A percentile compares a stretch with the other conserved stretches of the same genome.
phyloP scores from a whole-genome alignment of 2,888 invertebrate genomes.

The Diarsia rubi region DNA sequence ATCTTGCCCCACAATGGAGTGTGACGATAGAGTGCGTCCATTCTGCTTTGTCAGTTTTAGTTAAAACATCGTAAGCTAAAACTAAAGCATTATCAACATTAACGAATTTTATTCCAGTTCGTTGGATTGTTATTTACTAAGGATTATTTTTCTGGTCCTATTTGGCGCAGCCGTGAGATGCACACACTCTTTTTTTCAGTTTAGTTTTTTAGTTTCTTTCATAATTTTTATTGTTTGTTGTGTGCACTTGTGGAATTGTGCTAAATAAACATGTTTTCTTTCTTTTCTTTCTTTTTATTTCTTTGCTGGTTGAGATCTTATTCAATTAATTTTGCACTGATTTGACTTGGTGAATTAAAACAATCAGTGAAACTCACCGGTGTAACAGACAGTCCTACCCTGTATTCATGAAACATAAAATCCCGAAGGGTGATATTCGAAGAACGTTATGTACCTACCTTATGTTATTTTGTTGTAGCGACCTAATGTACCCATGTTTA shows the following conservation, averaged over 20 bases:
- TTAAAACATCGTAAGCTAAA: neutral
- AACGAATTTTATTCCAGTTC: neutral
- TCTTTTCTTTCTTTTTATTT: no score
- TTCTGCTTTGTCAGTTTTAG: neutral
- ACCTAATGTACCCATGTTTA: slow-evolving; percentile 67
- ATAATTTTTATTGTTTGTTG: no score
- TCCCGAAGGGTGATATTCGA: slow-evolving; percentile 67
- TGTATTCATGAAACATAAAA: slow-evolving; percentile 65
- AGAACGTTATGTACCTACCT: slow-evolving; percentile 65
- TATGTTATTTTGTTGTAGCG: slow-evolving; percentile 69
- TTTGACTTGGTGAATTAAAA: neutral
- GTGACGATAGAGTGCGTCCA: neutral
- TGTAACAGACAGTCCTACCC: slow-evolving; percentile 41
- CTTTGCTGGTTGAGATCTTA: neutral
- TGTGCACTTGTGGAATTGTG: no score
- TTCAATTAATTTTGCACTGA: neutral
- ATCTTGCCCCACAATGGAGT: neutral
- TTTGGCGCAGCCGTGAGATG: no score
- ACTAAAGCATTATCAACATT: neutral
- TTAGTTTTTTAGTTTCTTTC: no score
- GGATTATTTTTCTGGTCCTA: no score
- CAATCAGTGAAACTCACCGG: slow-evolving; percentile 24
- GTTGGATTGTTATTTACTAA: neutral
- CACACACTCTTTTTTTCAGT: no score
- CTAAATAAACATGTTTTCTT: no score